phyloP scores from a whole-genome alignment of 2,888 invertebrate species.

The Xiphydria camelus region DNA sequence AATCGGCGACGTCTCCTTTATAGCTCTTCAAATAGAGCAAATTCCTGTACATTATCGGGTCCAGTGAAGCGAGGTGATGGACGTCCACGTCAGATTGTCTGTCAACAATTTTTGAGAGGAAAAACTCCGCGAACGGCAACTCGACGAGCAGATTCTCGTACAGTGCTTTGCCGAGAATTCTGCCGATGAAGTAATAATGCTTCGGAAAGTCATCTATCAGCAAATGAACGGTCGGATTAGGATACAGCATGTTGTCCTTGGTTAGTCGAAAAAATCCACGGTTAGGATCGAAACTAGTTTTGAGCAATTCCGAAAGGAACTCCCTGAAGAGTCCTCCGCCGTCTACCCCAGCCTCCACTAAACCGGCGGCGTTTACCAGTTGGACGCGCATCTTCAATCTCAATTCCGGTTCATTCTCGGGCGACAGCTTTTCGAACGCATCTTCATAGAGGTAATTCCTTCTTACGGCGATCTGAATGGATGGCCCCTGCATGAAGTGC shows the following conservation, averaged over 20 bases:
- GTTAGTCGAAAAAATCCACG: conserved; percentile 90
- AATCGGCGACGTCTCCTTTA: conserved; percentile 81
- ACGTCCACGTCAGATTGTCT: conserved; percentile 80
- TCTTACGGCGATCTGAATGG: conserved; percentile 76
- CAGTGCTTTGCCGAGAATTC: conserved; percentile 92
- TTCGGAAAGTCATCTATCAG: conserved; percentile 83
- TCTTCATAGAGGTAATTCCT: conserved; percentile 97
- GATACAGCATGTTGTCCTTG: conserved; percentile 91
- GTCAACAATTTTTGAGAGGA: conserved; percentile 84
- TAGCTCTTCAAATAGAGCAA: conserved; percentile 85
- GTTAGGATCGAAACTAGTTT: conserved; percentile 96
- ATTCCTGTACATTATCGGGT: conserved; percentile 90
- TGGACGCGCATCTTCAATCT: conserved; percentile 85
- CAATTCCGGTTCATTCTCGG: conserved; percentile 87
- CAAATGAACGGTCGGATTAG: conserved; percentile 89
- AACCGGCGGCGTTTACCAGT: conserved; percentile 85
- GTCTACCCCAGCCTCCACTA: conserved; percentile 96
- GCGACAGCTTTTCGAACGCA: conserved; percentile 90
- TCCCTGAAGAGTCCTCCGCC: conserved; percentile 97
- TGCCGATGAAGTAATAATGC: conserved; percentile 93
- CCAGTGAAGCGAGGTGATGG: conserved; percentile 90
- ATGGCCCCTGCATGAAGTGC: conserved; percentile 75
- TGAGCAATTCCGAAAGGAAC: conserved; percentile 89
- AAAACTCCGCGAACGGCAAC: conserved; percentile 93
- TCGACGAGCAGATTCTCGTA: conserved; percentile 95